Evolutionary conservation across 2,797 vertebrate genomes (phyloP), one percentile per base, ranked within the genome.

Genomic region (Sebastes cheni): DNA sequence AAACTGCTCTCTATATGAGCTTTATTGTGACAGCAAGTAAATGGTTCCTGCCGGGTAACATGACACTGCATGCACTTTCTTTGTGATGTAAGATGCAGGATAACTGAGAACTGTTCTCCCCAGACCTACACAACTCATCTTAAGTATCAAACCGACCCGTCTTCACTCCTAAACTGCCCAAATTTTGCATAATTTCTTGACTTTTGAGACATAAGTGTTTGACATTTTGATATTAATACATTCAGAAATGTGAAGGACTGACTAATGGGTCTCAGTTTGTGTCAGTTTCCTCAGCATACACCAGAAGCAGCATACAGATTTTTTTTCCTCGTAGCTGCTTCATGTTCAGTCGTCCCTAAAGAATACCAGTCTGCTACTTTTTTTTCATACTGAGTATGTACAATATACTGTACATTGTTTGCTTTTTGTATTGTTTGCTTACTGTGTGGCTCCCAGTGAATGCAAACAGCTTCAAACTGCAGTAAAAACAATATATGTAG

Each of bases 161-260:
- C 59, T 50, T 75, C n/a, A 6, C 20, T 8, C 13, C 3, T 34
- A 4, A 65, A 42, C 18, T 42, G 39, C 16, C 2, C 6, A 54
- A 5, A 71, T 62, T 27, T 25, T 8, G 16, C 12, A 27, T 18
- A 2, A 23, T 39, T 67, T 68, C 29, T 58, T 77, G 12, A 83
- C 23, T 46, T 65, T 72, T 61, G 7, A 25, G 34, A 64, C 42
- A 10, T 6, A 50, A 71, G 22, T 71, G 50, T 66, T 67, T 46
- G 55, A 75, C 34, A 79, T 83, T 81, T 72, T 56, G 7, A 66
- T 56, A 25, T n/a, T 1, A 58, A 70, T 42, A n/a, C 46, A 32
- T 69, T 64, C 30, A 42, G 62, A 73, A 66, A 67, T 70, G n/a
- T 39, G 36, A 74, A 69, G 18, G 75, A 50, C 23, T 54, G 39